Percentiles rank a stretch among this genome's conserved stretches.
Conservation (phyloP, 1,140 invertebrate genomes). For the Macrotrachela quadricornifera region DNA sequence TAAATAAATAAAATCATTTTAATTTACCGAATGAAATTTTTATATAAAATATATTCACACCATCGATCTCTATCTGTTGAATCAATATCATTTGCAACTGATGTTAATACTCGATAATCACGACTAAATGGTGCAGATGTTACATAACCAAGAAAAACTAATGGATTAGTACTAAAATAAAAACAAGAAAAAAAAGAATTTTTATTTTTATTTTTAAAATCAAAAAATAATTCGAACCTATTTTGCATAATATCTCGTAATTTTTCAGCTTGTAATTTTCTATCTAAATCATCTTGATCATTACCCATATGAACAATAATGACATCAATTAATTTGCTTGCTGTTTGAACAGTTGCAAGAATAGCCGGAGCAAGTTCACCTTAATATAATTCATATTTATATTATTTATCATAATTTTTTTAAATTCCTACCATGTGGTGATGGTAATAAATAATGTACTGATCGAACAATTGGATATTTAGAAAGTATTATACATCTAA, state of each 20-base stretch:
- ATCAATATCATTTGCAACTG: slow-evolving; percentile 24
- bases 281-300: slow-evolving; percentile 25
- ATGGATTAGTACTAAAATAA: slow-evolving; percentile 20
- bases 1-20: too few relatives aligned
- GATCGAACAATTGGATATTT: slow-evolving; percentile 30
- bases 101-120: slow-evolving; percentile 18
- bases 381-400: slow-evolving; percentile 12
- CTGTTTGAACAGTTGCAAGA: slow-evolving; percentile 25
- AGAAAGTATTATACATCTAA: slow-evolving; percentile 26
- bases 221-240: slow-evolving; percentile 10
- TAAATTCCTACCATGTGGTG: slow-evolving; percentile 21
- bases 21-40: slow-evolving; percentile 18
- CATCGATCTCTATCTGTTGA: slow-evolving; percentile 19
- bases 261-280: slow-evolving; percentile 20
- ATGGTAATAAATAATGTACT: slow-evolving; percentile 26
- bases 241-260: slow-evolving; percentile 11
- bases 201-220: neutral
- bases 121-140: slow-evolving; percentile 21
- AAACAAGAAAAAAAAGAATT: neutral
- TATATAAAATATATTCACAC: slow-evolving; percentile 30
- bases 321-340: slow-evolving; percentile 23
- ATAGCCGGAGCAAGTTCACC: slow-evolving; percentile 29
- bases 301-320: slow-evolving; percentile 31
- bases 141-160: slow-evolving; percentile 26
- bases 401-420: neutral